phyloP scores from a whole-genome alignment of 2,888 invertebrate species.

The Nephrotoma flavescens region DNA sequence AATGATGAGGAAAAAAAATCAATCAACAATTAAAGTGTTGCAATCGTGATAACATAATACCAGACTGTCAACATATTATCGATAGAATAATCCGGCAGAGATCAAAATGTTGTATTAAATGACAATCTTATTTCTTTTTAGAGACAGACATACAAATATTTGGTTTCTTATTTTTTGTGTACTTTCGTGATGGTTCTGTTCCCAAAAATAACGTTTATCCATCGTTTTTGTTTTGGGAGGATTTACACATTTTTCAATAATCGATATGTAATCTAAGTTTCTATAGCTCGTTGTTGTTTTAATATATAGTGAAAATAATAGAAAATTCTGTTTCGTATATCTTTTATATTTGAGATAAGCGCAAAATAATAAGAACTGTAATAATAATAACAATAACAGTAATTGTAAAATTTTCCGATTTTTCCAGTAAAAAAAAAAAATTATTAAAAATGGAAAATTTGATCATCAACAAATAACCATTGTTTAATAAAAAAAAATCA shows the following conservation, averaged over 20 bases:
- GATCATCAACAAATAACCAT: background rate
- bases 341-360: background rate
- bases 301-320: background rate
- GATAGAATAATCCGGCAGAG: background rate
- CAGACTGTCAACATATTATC: background rate
- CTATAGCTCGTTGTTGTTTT: background rate
- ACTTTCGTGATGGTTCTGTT: background rate
- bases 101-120: background rate
- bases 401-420: background rate
- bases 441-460: background rate
- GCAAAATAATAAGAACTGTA: background rate
- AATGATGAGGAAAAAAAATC: background rate
- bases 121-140: background rate
- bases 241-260: background rate
- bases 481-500: background rate
- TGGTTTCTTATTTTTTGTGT: background rate
- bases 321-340: background rate
- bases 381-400: too few species aligned
- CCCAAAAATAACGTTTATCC: background rate
- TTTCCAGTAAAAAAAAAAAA: background rate
- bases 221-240: background rate
- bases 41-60: background rate
- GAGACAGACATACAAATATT: background rate
- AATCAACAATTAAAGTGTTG: background rate
- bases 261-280: background rate